phyloP scores from a whole-genome alignment of 2,888 invertebrate genomes.

The Napeogenes inachia region DNA sequence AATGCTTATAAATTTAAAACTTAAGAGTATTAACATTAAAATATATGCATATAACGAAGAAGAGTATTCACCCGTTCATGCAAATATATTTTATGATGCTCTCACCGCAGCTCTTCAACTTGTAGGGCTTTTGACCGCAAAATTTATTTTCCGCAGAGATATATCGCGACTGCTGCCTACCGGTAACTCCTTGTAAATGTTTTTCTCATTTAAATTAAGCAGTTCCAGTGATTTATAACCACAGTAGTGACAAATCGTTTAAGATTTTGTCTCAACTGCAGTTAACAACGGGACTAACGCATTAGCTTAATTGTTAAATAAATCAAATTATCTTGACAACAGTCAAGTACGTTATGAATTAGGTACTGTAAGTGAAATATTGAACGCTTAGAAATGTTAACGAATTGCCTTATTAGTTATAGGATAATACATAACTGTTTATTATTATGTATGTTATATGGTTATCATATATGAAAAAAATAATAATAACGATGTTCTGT shows the following conservation, averaged over 20 bases:
- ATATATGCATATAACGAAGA: neutral
- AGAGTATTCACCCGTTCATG: slow-evolving; percentile 11
- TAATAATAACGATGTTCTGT: neutral
- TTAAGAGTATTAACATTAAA: neutral
- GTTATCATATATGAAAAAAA: too few relatives aligned
- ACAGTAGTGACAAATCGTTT: slow-evolving; percentile 31
- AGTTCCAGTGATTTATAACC: slow-evolving; percentile 30
- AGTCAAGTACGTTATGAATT: slow-evolving; percentile 10
- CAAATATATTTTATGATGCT: slow-evolving; percentile 22
- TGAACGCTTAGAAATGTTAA: slow-evolving; percentile 1
- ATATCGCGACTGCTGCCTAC: slow-evolving; percentile 31
- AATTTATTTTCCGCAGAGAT: slow-evolving; percentile 29
- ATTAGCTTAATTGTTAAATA: slow-evolving; percentile 22
- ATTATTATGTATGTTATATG: too few relatives aligned
- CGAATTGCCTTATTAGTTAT: neutral
- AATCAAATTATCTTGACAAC: slow-evolving; percentile 21
- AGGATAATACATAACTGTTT: neutral
- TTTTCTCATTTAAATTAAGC: slow-evolving; percentile 34
- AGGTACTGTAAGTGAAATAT: slow-evolving; percentile 9
- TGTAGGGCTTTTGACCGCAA: slow-evolving; percentile 22
- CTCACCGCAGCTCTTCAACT: slow-evolving; percentile 24
- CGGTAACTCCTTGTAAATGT: slow-evolving; percentile 31
- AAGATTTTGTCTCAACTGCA: slow-evolving; percentile 27
- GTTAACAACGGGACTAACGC: slow-evolving; percentile 17
- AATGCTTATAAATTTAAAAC: neutral